Evolutionary conservation across 2,797 vertebrate genomes (phyloP), one percentile per base, ranked within the genome.

Genomic region (Sebastes wilsoni): DNA sequence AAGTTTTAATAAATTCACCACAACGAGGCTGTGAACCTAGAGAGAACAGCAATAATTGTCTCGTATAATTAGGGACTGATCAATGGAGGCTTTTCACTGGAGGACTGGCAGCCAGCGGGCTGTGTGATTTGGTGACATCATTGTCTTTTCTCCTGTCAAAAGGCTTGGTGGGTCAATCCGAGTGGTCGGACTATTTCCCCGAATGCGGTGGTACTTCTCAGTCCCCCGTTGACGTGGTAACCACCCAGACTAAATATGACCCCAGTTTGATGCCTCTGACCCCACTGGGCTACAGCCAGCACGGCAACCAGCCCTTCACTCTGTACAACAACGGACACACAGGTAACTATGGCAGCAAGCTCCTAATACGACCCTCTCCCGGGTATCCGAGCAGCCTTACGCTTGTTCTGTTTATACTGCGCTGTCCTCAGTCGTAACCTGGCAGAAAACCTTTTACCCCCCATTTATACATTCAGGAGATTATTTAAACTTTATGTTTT

Each of bases 291-390:
- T 98, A 97, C 83, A 91, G 91, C 25, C 92, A 85, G 62, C 94
- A 95, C 0, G 93, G 88, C 9, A 82, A 87, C 2, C 79, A 74
- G 1, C 83, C 89, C 27, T 96, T 97, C 88, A 90, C 79, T 3
- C 93, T 98, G 7, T 87, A 72, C 81, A 98, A 99, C 71, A 98
- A 97, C 0, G 98, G 97, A 14, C 98, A 99, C 89, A 97, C 98
- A 87, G 97, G 98, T 98, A 96, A 95, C 85, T 70, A 84, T 72
- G 75, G 60, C 80, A 71, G 65, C 78, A 34, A 11, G 62, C n/a
- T 58, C 75, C 34, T 18, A 22, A 16, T 10, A 61, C 55, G 20
- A 79, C 20, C 34, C 27, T 42, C 27, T 66, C 3, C 16, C n/a
- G 6, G 65, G 80, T 69, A 46, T 77, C 77, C 11, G 1, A 75